Conservation (phyloP, 2,888 invertebrate genomes). For the Exephanes ischioxanthus region DNA sequence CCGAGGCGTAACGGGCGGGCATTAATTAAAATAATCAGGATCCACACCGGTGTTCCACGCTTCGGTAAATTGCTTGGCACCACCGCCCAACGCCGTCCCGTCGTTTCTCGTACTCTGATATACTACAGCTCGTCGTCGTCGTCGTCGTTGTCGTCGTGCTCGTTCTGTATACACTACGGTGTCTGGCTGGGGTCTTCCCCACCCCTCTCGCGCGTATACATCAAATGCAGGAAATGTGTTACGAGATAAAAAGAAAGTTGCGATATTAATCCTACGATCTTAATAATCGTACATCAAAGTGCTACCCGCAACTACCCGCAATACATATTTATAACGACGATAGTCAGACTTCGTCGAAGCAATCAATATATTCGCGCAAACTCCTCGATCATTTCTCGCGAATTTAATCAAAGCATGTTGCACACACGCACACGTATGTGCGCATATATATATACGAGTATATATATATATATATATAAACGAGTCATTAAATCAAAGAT, state of each 20-base stretch:
- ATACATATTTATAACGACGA: conserved; percentile 41
- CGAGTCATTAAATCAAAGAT: conserved; percentile 57
- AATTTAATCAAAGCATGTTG: conserved; percentile 17
- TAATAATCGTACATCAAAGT: conserved; percentile 49
- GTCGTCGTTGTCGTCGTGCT: conserved; percentile 29
- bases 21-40: conserved; percentile 82
- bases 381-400: conserved; percentile 39
- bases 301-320: background rate
- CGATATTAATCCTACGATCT: conserved; percentile 40
- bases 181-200: conserved; percentile 10
- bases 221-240: conserved; percentile 45
- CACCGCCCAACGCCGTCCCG: conserved; percentile 64
- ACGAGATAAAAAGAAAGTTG: conserved; percentile 28
- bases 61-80: conserved; percentile 81
- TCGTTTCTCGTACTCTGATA: conserved; percentile 42
- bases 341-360: conserved; percentile 31
- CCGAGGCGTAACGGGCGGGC: conserved; percentile 77
- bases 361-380: conserved; percentile 47
- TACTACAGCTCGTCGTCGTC: conserved; percentile 44
- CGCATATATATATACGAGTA: background rate
- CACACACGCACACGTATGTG: background rate
- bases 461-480: background rate
- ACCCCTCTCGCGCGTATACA: conserved; percentile 21
- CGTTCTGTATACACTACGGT: conserved; percentile 17
- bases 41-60: conserved; percentile 77